Evolutionary conservation across 2,113 vertebrate species (phyloP), one percentile per base, ranked within the genome.

Genomic region (Platysternon megacephalum): DNA sequence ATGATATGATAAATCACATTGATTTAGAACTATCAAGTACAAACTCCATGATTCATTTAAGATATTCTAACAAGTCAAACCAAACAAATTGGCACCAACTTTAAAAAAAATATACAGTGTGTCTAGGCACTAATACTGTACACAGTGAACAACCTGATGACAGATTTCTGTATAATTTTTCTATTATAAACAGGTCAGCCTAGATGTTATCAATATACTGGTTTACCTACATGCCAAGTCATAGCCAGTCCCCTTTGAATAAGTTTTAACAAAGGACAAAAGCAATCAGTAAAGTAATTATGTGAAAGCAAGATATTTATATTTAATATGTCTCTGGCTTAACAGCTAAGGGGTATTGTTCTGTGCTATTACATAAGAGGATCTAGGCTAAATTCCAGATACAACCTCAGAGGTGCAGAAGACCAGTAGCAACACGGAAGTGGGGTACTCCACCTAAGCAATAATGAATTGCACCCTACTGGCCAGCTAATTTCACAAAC

Each of bases 21-120:
- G 95, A 93, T 97, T 97, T 97, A 97, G 94, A 97, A 91, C 35
- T 95, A 84, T 90, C 96, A 83, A 94, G 81, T 91, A 95, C 90
- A 95, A 95, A 93, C 82, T 90, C 85, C 49, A 19, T 94, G 95
- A 96, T 94, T 95, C 76, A 21, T 87, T 97, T 93, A 93, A 91
- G 94, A 91, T 29, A 2, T 76, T 87, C 80, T 3, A 92, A 68
- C 65, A 95, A 46, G 78, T 76, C 89, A 94, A 94, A 95, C 49
- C 79, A 86, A 97, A 89, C 85, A 95, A 93, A 52, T 88, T 97
- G 96, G 96, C 94, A 96, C 44, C 56, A 81, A 83, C 87, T 95
- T 95, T 83, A 97, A 95, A 76, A 78, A 93, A 94, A 88, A 95
- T 81, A 94, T 51, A 82, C 83, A 88, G 89, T 79, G 0, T 88